Percentiles rank a stretch among this genome's conserved stretches.
These are phyloP conservation scores for Pygmarrhopalites habei DNA, from an alignment of 1,140 invertebrate genomes.

Conservation along the genomic window DNA sequence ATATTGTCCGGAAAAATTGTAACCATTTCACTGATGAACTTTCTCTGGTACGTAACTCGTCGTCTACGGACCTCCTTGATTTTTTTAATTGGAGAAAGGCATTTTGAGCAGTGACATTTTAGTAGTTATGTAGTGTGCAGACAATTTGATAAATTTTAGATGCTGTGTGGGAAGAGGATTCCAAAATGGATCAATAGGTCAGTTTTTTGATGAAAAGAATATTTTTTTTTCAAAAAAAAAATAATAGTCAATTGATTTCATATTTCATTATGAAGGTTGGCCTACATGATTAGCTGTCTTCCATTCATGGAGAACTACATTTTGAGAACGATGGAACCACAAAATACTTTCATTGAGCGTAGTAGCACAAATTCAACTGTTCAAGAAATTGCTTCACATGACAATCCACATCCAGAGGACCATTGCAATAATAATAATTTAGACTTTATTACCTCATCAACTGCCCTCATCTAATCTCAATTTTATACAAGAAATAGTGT, in stretches of 20 bases:
- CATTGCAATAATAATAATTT: no score
- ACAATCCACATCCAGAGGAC: no score
- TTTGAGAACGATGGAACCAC: background rate
- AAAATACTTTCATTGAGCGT: no score
- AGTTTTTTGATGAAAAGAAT: no score
- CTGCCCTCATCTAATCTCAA: no score
- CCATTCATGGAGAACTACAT: background rate
- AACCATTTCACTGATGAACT: slow-evolving; percentile 1
- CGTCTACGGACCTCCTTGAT: background rate
- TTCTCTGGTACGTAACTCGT: background rate
- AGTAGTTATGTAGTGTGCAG: background rate
- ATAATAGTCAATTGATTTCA: no score
- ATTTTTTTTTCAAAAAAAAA: no score
- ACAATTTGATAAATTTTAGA: background rate
- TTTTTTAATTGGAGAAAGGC: background rate
- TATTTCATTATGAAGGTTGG: no score
- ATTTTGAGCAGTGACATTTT: background rate
- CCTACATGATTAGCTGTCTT: background rate
- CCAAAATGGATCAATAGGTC: background rate
- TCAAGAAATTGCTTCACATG: no score
- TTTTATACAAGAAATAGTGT: no score
- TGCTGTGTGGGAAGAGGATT: background rate
- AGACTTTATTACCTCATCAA: no score
- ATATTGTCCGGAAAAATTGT: background rate
- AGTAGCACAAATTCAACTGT: no score